Conservation (phyloP, 2,888 invertebrate species). For the Caenorhabditis sinica region DNA sequence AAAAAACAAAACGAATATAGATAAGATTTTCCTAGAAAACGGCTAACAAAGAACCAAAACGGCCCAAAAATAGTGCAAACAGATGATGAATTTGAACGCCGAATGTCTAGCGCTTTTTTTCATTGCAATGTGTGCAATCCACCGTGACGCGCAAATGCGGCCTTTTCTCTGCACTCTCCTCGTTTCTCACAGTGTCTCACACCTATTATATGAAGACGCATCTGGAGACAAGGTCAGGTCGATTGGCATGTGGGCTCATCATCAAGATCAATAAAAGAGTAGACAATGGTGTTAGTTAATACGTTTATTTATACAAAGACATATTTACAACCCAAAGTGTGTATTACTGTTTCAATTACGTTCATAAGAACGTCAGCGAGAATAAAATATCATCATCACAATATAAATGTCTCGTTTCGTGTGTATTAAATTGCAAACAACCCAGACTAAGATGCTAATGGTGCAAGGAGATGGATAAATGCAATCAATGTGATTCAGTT, state of each 20-base stretch:
- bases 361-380: too few species aligned
- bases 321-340: constrained; percentile 18
- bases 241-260: constrained; percentile 30
- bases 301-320: constrained; percentile 17
- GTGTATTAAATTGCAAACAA: constrained; percentile 11
- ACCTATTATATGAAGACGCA: not conserved
- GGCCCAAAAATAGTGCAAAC: constrained; percentile 5
- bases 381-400: constrained; percentile 41
- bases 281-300: constrained; percentile 1
- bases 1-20: not conserved
- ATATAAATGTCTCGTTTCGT: constrained; percentile 27
- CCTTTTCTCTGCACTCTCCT: constrained; percentile 32
- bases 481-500: constrained; percentile 44
- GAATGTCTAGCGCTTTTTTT: constrained; percentile 52
- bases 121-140: constrained; percentile 7
- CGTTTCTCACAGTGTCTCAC: not conserved
- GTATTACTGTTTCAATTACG: too few species aligned
- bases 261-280: constrained; percentile 7
- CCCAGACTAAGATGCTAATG: constrained; percentile 11
- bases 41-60: not conserved
- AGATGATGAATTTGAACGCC: constrained; percentile 37
- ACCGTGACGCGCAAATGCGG: constrained; percentile 42
- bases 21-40: constrained; percentile 15
- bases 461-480: constrained; percentile 2
- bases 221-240: constrained; percentile 37